Percentiles rank a stretch among this genome's conserved stretches.
Evolutionary conservation across 2,888 invertebrate genomes (phyloP).

Genomic region (Phymatocera aterrima): DNA sequence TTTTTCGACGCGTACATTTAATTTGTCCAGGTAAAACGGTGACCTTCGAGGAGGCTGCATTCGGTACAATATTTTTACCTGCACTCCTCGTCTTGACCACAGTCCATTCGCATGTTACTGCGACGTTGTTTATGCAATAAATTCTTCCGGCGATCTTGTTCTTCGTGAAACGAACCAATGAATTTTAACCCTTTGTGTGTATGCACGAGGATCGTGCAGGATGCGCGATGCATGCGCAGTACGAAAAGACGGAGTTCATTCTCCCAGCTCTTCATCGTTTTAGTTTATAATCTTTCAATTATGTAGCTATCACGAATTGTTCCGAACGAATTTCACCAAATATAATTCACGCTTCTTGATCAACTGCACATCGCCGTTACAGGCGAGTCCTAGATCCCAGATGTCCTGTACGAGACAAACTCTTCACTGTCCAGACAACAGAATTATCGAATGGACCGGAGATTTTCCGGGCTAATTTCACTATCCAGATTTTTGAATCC

Average conservation of each 20-base stretch:
- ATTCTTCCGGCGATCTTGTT: neutral
- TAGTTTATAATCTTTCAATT: too few species aligned
- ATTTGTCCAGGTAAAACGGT: neutral
- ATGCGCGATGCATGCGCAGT: too few species aligned
- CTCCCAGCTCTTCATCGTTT: too few species aligned
- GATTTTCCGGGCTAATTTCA: neutral
- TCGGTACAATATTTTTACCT: too few species aligned
- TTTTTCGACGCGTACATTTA: neutral
- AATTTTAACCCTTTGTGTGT: neutral
- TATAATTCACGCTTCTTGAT: too few species aligned
- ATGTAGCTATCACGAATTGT: neutral
- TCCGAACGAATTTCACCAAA: neutral
- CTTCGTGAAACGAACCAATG: neutral
- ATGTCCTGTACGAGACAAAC: neutral
- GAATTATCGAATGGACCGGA: neutral
- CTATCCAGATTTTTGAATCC: slow-evolving; percentile 21
- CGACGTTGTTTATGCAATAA: neutral
- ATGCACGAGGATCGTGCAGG: too few species aligned
- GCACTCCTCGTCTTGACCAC: neutral
- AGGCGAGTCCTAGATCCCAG: neutral
- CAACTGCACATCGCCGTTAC: too few species aligned
- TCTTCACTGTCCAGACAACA: neutral
- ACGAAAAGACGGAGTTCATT: too few species aligned
- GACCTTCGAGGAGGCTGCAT: neutral
- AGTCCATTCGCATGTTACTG: neutral